A percentile compares a stretch with the other conserved stretches of the same genome.
These are phyloP conservation scores for Oophaga sylvatica DNA, from an alignment of 2,797 vertebrate genomes.

Conservation along the genomic window DNA sequence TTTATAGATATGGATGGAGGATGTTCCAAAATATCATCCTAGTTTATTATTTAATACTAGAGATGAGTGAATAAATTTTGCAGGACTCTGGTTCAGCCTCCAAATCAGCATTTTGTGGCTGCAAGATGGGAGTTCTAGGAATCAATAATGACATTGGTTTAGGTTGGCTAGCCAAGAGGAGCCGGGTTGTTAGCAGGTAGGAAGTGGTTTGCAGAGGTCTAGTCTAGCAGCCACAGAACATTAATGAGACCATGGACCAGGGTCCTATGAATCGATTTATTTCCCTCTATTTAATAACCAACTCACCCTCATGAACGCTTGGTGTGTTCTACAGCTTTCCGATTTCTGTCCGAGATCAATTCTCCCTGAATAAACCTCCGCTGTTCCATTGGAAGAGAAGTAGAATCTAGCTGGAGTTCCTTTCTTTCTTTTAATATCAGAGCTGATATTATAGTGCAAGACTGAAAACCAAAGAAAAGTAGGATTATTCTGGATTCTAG, in stretches of 20 bases:
- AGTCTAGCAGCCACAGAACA: too few species aligned
- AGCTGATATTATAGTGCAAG: conserved; percentile 83
- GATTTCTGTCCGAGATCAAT: conserved; percentile 71
- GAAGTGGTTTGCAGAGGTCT: too few species aligned
- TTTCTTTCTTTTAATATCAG: conserved; percentile 84
- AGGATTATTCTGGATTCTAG: not conserved
- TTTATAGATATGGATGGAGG: not conserved
- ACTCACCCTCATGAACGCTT: conserved; percentile 87
- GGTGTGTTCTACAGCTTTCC: conserved; percentile 77
- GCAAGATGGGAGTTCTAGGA: too few species aligned
- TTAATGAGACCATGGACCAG: too few species aligned
- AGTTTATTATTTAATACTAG: not conserved
- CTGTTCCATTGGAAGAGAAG: conserved; percentile 87
- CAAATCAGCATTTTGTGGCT: too few species aligned
- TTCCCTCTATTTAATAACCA: not conserved
- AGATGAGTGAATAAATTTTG: too few species aligned
- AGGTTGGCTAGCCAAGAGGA: too few species aligned
- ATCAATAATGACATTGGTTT: too few species aligned
- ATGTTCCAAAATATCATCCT: not conserved
- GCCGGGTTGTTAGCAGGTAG: too few species aligned
- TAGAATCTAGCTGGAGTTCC: conserved; percentile 87
- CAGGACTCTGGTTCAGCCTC: too few species aligned
- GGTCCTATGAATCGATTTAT: too few species aligned
- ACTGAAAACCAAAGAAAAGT: conserved; percentile 28
- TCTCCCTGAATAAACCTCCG: conserved; percentile 78